phyloP scores from a whole-genome alignment of 2,797 vertebrate genomes.

The Valencia hispanica region DNA sequence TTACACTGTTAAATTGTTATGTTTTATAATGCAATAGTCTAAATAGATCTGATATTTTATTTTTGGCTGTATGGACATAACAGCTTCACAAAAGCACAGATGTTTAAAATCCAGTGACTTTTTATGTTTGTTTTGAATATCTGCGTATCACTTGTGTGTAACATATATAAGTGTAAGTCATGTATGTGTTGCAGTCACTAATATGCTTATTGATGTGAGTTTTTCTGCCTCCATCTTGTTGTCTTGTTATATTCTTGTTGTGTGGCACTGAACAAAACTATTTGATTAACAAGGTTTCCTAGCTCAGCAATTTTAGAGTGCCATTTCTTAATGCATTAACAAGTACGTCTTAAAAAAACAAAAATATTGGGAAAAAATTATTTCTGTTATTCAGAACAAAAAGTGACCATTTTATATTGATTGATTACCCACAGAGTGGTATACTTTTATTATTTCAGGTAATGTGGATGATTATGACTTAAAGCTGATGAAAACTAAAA shows the following conservation, averaged over 20 bases:
- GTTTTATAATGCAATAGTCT: background rate
- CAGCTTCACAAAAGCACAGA: background rate
- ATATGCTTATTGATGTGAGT: conserved; percentile 55
- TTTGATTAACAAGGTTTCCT: conserved; percentile 1
- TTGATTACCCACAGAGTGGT: background rate
- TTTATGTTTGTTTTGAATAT: conserved; percentile 51
- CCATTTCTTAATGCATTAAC: background rate
- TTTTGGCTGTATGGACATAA: background rate
- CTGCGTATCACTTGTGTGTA: conserved; percentile 80
- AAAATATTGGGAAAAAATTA: background rate
- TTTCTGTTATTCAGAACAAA: background rate
- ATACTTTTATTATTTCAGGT: background rate
- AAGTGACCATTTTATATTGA: background rate
- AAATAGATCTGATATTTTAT: background rate
- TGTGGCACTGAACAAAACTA: conserved; percentile 78
- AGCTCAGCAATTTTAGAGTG: background rate
- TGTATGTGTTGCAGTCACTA: conserved; percentile 57
- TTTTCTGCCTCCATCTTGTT: conserved; percentile 74
- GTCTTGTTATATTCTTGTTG: conserved; percentile 80
- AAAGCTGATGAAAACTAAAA: background rate
- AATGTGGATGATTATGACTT: background rate
- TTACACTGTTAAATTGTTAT: background rate
- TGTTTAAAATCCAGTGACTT: conserved; percentile 8
- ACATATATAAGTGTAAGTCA: conserved; percentile 77
- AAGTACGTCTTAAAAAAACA: background rate